A percentile compares a stretch with the other conserved stretches of the same genome.
These are phyloP conservation scores for Temnothorax nylanderi DNA, from an alignment of 1,140 invertebrate species.

Conservation along the genomic window DNA sequence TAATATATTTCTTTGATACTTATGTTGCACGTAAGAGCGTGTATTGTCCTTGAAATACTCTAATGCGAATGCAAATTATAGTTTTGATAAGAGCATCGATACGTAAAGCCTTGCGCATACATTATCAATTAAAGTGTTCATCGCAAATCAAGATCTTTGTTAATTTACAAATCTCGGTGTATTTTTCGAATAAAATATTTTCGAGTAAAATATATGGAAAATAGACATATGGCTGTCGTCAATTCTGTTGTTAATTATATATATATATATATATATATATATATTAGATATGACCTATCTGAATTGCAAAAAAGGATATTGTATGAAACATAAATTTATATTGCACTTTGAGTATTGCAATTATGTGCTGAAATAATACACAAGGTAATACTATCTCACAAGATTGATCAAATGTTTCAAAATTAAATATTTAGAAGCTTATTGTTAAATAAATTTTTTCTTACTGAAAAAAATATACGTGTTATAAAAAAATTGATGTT, in stretches of 20 bases:
- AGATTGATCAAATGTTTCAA: constrained; percentile 5
- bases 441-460: not conserved
- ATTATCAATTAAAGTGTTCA: not conserved
- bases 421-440: not conserved
- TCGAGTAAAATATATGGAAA: not conserved
- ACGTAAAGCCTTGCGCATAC: not conserved
- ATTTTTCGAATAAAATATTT: not conserved
- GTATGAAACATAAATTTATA: not conserved
- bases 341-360: not conserved
- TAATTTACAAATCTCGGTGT: not conserved
- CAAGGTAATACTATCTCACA: not conserved
- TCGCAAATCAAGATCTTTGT: not conserved
- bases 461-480: not conserved
- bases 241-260: not conserved
- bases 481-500: not conserved
- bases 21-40: not conserved
- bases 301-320: not conserved
- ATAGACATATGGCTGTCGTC: too few species aligned
- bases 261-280: not conserved
- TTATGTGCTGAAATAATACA: constrained; percentile 7
- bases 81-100: not conserved
- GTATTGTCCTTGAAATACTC: not conserved
- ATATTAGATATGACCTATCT: not conserved
- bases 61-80: not conserved
- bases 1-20: constrained; percentile 38